Evolutionary conservation across 2,113 vertebrate species (phyloP), one percentile per base, ranked within the genome.

Genomic region (Ptyas mucosa): DNA sequence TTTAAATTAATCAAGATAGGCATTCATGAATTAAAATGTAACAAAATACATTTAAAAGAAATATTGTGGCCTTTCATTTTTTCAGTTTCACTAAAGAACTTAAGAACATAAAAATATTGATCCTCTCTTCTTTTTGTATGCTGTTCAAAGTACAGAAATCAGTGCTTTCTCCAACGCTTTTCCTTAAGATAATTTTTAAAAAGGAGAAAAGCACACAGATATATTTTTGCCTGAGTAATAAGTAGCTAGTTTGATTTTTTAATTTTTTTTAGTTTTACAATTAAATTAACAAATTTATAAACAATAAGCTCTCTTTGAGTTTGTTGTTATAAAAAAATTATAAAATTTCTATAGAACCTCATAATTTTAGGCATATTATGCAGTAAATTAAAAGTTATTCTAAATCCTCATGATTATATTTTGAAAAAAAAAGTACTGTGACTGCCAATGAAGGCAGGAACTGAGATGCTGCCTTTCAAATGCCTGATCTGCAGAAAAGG

Each of bases 401-500:
- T 90, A 94, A 90, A 93, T 88, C 85, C 92, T 64, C 55, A 55
- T 92, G 85, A 69, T 89, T 94, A 95, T 96, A 96, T 96, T 96
- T 94, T 96, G 95, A 0, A 23, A 18, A 49, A 49, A 96, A 96
- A 93, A 93, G 85, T 88, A 85, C 85, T 91, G 87, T 94, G 94
- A 92, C 94, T 96, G 94, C 94, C 57, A 87, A 93, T 95, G 91
- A 92, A 93, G 94, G 92, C 96, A 96, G 97, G 97, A 97, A 97
- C 94, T 95, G 96, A 97, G 96, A 95, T 97, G 96, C 89, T 97
- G 93, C 96, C 95, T 95, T 97, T 97, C 97, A 96, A 95, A 96
- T 92, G 94, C 91, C 94, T 91, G 94, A 95, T 97, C 90, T n/a
- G 95, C 96, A 95, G 96, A 97, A 97, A 97, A 96, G 96, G 96